Percentiles rank a stretch among this genome's conserved stretches.
These are phyloP conservation scores for Elegia similella DNA, from an alignment of 2,888 invertebrate genomes.

Conservation along the genomic window DNA sequence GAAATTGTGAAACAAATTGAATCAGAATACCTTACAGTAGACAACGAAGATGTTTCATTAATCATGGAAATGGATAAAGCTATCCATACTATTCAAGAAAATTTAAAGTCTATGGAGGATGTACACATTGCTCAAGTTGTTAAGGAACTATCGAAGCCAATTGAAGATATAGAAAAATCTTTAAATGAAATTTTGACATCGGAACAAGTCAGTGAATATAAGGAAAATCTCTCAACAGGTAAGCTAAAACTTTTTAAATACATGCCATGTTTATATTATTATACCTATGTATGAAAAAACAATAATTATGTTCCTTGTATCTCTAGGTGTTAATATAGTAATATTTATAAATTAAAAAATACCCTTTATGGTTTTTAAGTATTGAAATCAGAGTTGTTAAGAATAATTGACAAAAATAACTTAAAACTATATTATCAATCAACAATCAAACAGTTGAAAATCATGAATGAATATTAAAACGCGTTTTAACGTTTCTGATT, in stretches of 20 bases:
- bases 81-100: conserved; percentile 57
- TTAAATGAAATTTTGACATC: conserved; percentile 42
- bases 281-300: neutral
- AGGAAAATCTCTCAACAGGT: conserved; percentile 47
- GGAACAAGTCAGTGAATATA: conserved; percentile 32
- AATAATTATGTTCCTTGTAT: conserved; percentile 23
- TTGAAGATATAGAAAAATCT: conserved; percentile 53
- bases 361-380: conserved; percentile 44
- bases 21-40: conserved; percentile 31
- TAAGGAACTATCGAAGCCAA: conserved; percentile 46
- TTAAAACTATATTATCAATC: conserved; percentile 34
- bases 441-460: conserved; percentile 24
- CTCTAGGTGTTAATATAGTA: conserved; percentile 60
- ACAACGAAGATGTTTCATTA: conserved; percentile 48
- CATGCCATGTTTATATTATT: neutral
- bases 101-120: conserved; percentile 54
- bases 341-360: conserved; percentile 47
- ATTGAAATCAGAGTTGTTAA: conserved; percentile 32
- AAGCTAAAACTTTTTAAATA: conserved; percentile 28
- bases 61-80: conserved; percentile 58
- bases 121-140: conserved; percentile 36
- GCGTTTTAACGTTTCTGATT: too few relatives aligned
- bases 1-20: conserved; percentile 54
- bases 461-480: conserved; percentile 26
- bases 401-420: conserved; percentile 32